A percentile compares a stretch with the other conserved stretches of the same genome.
phyloP scores from a whole-genome alignment of 1,140 invertebrate species.

The Lepidostoma basale region DNA sequence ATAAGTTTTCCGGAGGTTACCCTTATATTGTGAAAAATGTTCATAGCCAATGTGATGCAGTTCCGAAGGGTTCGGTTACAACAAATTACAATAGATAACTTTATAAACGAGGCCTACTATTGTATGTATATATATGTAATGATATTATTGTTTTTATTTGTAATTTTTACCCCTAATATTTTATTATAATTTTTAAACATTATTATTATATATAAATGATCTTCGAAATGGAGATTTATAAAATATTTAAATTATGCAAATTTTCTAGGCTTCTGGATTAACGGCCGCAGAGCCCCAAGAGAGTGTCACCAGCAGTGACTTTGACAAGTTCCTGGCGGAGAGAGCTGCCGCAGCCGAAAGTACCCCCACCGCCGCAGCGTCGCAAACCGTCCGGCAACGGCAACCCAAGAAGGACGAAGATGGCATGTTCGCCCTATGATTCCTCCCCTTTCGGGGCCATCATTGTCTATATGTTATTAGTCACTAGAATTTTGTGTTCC shows the following conservation, averaged over 20 bases:
- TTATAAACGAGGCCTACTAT: too few relatives aligned
- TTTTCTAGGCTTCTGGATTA: conserved; percentile 40
- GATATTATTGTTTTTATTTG: too few relatives aligned
- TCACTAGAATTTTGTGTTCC: conserved; percentile 13
- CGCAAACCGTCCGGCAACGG: conserved; percentile 49
- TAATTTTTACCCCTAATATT: too few relatives aligned
- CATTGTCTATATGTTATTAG: conserved; percentile 10
- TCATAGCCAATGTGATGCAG: too few relatives aligned
- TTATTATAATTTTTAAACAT: too few relatives aligned
- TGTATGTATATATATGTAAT: too few relatives aligned
- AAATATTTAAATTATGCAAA: neutral
- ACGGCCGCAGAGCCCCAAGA: conserved; percentile 61
- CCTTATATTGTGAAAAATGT: too few relatives aligned
- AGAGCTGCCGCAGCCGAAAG: conserved; percentile 81
- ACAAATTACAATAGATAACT: too few relatives aligned
- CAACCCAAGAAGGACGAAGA: conserved; percentile 57
- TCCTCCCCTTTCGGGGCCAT: neutral
- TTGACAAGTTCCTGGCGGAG: conserved; percentile 90
- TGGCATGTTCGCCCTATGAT: conserved; percentile 58
- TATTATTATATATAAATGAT: too few relatives aligned
- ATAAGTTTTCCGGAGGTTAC: too few relatives aligned
- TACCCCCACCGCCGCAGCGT: conserved; percentile 43
- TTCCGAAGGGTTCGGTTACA: too few relatives aligned
- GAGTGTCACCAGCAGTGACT: conserved; percentile 85
- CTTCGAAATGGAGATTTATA: too few relatives aligned